Base-by-base conservation (phyloP, 1,140 invertebrate genomes). In the Drosophila quadrilineata region DNA sequence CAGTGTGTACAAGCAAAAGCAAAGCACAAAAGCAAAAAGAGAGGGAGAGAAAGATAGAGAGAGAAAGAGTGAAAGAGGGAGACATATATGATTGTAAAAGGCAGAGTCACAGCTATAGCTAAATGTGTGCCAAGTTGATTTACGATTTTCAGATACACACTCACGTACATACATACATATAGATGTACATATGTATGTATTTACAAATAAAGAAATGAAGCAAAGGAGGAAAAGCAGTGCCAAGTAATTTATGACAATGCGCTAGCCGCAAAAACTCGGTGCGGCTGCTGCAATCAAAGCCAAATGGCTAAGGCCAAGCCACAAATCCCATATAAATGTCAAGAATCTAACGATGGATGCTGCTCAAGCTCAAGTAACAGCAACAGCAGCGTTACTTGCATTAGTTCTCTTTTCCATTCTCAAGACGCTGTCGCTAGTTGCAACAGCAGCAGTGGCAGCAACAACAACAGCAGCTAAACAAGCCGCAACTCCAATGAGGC, bases 321-420 rank as follows among this genome's bases (percentile, higher is more conserved):
- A 77, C 69, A 84, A 67, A 77, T 65, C 73, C 82, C 73, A 82
- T 82, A 82, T 82, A 82, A 82, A 85, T 82, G 77, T 85, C 77
- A 85, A 52, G 59, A 46, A 56, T 40, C 73, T 77, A 82, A 85
- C 77, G 77, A 82, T 85, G 62, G 66, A 84, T 85, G 77, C 73
- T 52, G n/a, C n/a, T 50, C 31, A 63, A 52, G 49, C 68, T 54
- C 66, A 40, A 53, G 72, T 50, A 75, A 66, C 58, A 38, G 48
- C 64, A 49, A 33, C 67, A 53, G 41, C 66, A 21, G 35, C 52
- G 64, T 66, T 50, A 76, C 71, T 68, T 82, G 75, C 76, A 82
- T 75, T 80, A 75, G 52, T 64, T 26, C 22, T 10, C 21, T 28
- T 56, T 57, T 49, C 63, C 36, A 8, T 26, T 49, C 46, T 58